Conservation (phyloP, 2,113 vertebrate species). For the Leptocoma aspasia region DNA sequence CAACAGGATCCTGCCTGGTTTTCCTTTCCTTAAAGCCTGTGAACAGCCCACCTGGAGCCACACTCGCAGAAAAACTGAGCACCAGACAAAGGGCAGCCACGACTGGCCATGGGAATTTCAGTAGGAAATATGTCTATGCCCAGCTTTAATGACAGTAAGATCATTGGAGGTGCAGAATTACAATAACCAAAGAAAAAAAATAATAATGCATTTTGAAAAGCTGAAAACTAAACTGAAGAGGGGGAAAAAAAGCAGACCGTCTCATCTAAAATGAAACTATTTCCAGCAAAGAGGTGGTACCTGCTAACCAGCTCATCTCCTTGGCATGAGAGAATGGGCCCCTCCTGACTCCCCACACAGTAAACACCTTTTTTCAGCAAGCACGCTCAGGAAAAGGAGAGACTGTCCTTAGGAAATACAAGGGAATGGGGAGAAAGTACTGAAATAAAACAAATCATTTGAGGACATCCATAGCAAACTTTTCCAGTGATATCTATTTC, state of each 20-base stretch:
- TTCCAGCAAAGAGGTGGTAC: background rate
- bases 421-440: background rate
- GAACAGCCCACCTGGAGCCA: background rate
- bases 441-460: background rate
- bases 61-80: background rate
- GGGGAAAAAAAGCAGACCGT: fast-evolving
- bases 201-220: background rate
- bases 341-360: background rate
- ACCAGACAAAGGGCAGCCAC: background rate
- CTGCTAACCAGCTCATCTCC: background rate
- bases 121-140: fast-evolving
- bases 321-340: background rate
- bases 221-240: background rate
- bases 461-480: background rate
- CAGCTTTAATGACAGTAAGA: background rate
- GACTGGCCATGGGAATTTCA: background rate
- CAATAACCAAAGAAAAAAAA: background rate
- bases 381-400: background rate
- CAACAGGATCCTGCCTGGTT: background rate
- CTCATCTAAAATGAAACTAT: background rate
- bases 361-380: background rate
- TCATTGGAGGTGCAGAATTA: background rate
- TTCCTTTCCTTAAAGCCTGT: background rate
- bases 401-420: background rate
- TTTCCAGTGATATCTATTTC: background rate